phyloP scores from a whole-genome alignment of 2,113 vertebrate genomes.

The Nanorana parkeri region DNA sequence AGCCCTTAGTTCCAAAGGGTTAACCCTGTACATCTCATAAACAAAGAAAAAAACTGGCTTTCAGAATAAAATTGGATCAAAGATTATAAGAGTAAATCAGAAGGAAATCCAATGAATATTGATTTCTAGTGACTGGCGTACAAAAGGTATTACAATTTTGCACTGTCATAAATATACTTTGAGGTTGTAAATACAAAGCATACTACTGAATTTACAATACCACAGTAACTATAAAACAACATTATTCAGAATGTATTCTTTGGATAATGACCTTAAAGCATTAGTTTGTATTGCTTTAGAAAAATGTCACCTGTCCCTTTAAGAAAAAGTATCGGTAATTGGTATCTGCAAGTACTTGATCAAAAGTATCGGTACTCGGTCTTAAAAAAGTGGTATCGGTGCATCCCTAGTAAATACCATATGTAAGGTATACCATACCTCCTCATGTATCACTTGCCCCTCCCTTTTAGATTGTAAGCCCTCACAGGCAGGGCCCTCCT shows the following conservation, averaged over 20 bases:
- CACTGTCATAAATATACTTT: conserved; percentile 58
- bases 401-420: no score
- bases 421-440: no score
- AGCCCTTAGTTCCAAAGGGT: conserved; percentile 27
- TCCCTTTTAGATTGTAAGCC: no score
- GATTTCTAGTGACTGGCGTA: conserved; percentile 56
- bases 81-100: conserved; percentile 58
- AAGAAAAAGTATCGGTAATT: no score
- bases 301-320: no score
- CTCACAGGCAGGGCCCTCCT: no score
- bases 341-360: no score
- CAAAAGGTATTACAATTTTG: conserved; percentile 58
- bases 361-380: no score
- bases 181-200: conserved; percentile 56
- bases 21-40: conserved; percentile 44
- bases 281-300: no score
- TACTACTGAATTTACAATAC: conserved; percentile 57
- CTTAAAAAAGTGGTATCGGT: no score
- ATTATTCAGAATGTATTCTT: conserved; percentile 57
- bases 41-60: conserved; percentile 50
- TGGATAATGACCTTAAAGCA: no score
- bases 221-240: conserved; percentile 57
- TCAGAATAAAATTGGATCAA: conserved; percentile 55
- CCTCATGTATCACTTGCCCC: no score
- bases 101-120: conserved; percentile 57